Conservation (phyloP, 2,888 invertebrate genomes). For the Conus canariensis region DNA sequence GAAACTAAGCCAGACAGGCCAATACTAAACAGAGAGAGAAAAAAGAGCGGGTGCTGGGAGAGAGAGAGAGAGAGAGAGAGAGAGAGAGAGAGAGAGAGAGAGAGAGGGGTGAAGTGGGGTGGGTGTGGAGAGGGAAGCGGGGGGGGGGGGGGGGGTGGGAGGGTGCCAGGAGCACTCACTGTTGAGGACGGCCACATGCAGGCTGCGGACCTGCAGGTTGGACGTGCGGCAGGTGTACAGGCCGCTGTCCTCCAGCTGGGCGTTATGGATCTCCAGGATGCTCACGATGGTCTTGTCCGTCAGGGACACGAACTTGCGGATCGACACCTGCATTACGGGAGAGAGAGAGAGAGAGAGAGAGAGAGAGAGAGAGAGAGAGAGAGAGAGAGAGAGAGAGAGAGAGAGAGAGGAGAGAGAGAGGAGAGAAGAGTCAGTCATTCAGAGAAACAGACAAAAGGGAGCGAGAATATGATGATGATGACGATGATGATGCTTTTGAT, state of each 20-base stretch:
- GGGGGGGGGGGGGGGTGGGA: too few relatives aligned
- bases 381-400: not conserved
- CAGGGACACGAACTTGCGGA: slow-evolving; percentile 61
- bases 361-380: not conserved
- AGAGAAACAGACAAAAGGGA: not conserved
- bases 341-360: not conserved
- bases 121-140: too few relatives aligned
- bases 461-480: not conserved
- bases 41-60: too few relatives aligned
- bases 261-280: slow-evolving; percentile 57
- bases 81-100: too few relatives aligned
- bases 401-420: not conserved
- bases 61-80: too few relatives aligned
- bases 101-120: too few relatives aligned
- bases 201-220: slow-evolving; percentile 59
- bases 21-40: too few relatives aligned
- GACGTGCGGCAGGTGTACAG: slow-evolving; percentile 66
- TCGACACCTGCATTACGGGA: slow-evolving; percentile 36
- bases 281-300: slow-evolving; percentile 62
- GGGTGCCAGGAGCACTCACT: slow-evolving; percentile 55
- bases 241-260: slow-evolving; percentile 62
- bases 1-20: too few relatives aligned
- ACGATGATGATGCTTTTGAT: not conserved
- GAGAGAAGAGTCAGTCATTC: not conserved
- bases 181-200: slow-evolving; percentile 65